Percentiles rank a stretch among this genome's conserved stretches.
Evolutionary conservation across 2,888 invertebrate genomes (phyloP).

Genomic region (Drosophila melanosoma): DNA sequence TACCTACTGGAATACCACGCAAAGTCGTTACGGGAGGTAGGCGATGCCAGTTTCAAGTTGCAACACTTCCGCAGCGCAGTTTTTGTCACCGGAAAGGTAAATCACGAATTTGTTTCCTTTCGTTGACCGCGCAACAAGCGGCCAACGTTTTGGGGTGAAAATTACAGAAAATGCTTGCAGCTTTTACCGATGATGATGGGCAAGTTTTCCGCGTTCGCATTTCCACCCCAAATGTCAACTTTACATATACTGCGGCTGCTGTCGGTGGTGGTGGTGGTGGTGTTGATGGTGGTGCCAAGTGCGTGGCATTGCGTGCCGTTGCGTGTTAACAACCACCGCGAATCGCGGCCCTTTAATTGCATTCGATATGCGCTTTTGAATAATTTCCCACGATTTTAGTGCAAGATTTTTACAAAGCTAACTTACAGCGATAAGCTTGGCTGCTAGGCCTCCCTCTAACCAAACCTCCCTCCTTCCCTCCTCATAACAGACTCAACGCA

Average conservation of each 20-base stretch:
- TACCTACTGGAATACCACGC: conserved; percentile 53
- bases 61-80: conserved; percentile 64
- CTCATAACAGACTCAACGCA: conserved; percentile 7
- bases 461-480: conserved; percentile 6
- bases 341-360: conserved; percentile 75
- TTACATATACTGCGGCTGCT: conserved; percentile 15
- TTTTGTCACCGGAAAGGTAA: conserved; percentile 80
- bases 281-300: conserved; percentile 46
- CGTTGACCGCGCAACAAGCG: conserved; percentile 74
- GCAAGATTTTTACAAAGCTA: conserved; percentile 64
- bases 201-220: conserved; percentile 48
- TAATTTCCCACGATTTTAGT: conserved; percentile 80
- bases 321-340: conserved; percentile 64
- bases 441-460: conserved; percentile 27
- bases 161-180: conserved; percentile 63
- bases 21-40: conserved; percentile 34
- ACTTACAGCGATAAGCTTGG: conserved; percentile 35
- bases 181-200: conserved; percentile 45
- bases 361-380: conserved; percentile 79
- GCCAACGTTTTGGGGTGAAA: conserved; percentile 67
- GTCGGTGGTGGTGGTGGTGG: conserved; percentile 30
- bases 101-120: conserved; percentile 65
- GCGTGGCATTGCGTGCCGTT: conserved; percentile 14
- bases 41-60: conserved; percentile 49
- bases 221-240: conserved; percentile 49